Evolutionary conservation across 1,140 invertebrate species (phyloP), one percentile per base, ranked within the genome.

Genomic region (Drosophila littoralis): DNA sequence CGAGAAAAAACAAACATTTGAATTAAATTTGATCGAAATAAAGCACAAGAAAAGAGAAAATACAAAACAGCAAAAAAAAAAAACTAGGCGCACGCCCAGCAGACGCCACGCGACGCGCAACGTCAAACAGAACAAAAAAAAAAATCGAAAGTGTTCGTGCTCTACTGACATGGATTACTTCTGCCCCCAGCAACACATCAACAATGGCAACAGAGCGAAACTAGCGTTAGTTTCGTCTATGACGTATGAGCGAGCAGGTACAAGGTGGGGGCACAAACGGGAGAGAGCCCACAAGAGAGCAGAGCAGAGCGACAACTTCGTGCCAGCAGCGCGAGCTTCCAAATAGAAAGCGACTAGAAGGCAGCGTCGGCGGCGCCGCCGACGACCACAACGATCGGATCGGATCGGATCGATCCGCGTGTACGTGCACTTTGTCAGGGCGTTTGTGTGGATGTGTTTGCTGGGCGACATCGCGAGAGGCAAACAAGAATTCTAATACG

Each of bases 131-230:
- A 71, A 60, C 57, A 66, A 57, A 58, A 67, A 83, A 81, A 65
- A 88, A 90, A 91, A 91, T 76, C 77, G 90, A 91, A 89, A 91
- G 90, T 91, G 71, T 61, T 74, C 65, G 65, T 69, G 90, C 80
- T 91, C 90, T 83, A 91, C 90, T 91, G 90, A 91, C 90, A 91
- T 83, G 78, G 86, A 91, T 91, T 91, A 90, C 74, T 91, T 91
- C 77, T 81, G 70, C 71, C 46, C 45, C 66, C 74, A 75, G 64
- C 79, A 69, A 70, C 74, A 68, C 12, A 40, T 57, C 40, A 48
- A 61, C 10, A 33, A 43, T 13, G 15, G 28, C 55, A 42, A 33
- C 50, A 54, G 33, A 65, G 28, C 58, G 42, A 68, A 68, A 69
- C 50, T 63, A 75, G 52, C 51, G 51, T 79, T 79, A 72, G 42